Conservation (phyloP, 2,888 invertebrate species). For the Microdon myrmicae region DNA sequence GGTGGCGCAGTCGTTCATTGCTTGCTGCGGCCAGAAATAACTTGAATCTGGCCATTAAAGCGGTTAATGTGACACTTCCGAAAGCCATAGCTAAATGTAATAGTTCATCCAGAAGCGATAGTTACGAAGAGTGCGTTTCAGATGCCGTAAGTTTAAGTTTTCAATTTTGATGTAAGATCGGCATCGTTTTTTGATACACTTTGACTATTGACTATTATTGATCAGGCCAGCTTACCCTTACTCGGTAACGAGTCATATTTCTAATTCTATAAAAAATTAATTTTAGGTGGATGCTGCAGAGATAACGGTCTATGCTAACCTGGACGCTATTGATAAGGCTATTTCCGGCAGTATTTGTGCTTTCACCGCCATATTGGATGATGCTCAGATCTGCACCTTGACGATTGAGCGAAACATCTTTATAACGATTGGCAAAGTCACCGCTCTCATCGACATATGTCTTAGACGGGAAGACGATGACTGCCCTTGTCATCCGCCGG, state of each 20-base stretch:
- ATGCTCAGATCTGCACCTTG: slow-evolving; percentile 1
- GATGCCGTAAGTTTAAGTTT: slow-evolving; percentile 1
- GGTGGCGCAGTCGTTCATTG: neutral
- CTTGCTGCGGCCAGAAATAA: neutral
- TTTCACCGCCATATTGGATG: neutral
- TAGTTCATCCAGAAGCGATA: neutral
- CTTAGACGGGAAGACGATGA: neutral
- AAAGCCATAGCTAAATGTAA: neutral
- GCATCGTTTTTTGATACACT: too few relatives aligned
- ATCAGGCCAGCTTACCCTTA: too few relatives aligned
- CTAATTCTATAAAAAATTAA: too few relatives aligned
- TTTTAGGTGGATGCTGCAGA: neutral
- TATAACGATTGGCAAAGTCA: neutral
- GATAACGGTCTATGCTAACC: neutral
- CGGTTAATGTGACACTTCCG: slow-evolving; percentile 2
- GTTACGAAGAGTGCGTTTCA: slow-evolving; percentile 7
- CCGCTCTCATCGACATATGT: slow-evolving; percentile 1
- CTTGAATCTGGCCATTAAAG: neutral
- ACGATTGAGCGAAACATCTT: neutral
- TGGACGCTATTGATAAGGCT: neutral
- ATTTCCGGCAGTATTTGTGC: neutral
- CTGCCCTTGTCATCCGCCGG: slow-evolving; percentile 16
- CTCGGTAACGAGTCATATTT: too few relatives aligned
- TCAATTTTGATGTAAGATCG: too few relatives aligned
- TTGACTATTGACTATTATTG: too few relatives aligned